phyloP scores from a whole-genome alignment of 2,888 invertebrate species.

The Pheosia gnoma region DNA sequence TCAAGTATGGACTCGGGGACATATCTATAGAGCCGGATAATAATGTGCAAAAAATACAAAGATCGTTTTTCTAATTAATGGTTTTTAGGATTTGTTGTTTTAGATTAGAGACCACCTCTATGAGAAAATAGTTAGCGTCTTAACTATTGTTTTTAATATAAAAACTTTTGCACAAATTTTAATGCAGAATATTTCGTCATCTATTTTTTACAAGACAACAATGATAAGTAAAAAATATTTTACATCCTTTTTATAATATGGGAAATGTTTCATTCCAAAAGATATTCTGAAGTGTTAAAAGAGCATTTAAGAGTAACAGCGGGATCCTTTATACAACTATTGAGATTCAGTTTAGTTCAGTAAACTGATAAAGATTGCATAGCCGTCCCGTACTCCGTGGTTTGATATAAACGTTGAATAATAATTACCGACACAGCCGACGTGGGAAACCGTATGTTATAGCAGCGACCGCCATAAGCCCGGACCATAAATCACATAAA shows the following conservation, averaged over 20 bases:
- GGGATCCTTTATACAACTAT: too few relatives aligned
- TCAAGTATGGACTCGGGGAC: constrained; percentile 65
- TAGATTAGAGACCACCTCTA: constrained; percentile 63
- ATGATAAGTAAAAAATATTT: too few relatives aligned
- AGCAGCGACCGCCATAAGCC: constrained; percentile 61
- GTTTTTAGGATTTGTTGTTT: constrained; percentile 52
- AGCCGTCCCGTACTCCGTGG: neutral
- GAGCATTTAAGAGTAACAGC: too few relatives aligned
- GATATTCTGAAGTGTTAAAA: too few relatives aligned
- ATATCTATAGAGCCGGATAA: constrained; percentile 62
- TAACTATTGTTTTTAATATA: neutral
- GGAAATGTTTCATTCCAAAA: too few relatives aligned
- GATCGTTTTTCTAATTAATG: constrained; percentile 58
- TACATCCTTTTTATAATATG: too few relatives aligned
- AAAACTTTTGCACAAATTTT: neutral
- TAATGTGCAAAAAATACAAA: constrained; percentile 74
- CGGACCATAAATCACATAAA: constrained; percentile 64
- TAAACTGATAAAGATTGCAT: neutral
- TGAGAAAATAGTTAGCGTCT: constrained; percentile 3
- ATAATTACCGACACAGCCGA: constrained; percentile 47
- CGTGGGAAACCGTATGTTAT: constrained; percentile 55
- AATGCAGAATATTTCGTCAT: too few relatives aligned
- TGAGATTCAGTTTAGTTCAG: too few relatives aligned
- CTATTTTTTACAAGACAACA: too few relatives aligned
- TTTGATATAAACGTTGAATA: constrained; percentile 34